Percentiles rank a stretch among this genome's conserved stretches.
Evolutionary conservation across 2,797 vertebrate species (phyloP).

Genomic region (Rhyacichthys aspro): DNA sequence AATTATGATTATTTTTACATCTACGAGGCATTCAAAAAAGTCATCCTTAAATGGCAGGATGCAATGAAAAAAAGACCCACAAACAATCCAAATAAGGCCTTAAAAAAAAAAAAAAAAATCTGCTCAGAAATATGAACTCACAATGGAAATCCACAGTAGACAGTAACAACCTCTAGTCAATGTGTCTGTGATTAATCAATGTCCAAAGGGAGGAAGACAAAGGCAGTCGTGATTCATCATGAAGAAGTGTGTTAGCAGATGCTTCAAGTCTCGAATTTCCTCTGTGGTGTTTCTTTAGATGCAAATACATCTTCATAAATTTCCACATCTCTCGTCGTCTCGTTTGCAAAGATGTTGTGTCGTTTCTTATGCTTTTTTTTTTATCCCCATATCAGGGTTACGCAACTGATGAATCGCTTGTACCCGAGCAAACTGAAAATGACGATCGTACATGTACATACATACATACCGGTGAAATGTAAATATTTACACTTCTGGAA

Average conservation of each 20-base stretch:
- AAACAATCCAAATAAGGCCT: conserved; percentile 30
- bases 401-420: conserved; percentile 13
- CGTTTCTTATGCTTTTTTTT: neutral
- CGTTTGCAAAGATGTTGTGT: neutral
- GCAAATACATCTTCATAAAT: conserved; percentile 28
- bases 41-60: conserved; percentile 6
- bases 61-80: conserved; percentile 45
- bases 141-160: conserved; percentile 1
- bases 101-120: conserved; percentile 45
- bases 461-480: neutral
- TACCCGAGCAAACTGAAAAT: neutral
- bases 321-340: conserved; percentile 14
- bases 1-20: no score
- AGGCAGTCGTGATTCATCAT: conserved; percentile 36
- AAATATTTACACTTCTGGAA: conserved; percentile 4
- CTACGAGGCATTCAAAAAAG: no score
- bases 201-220: conserved; percentile 23
- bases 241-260: conserved; percentile 29
- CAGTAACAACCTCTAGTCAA: conserved; percentile 1
- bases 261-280: conserved; percentile 26
- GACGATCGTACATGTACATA: neutral
- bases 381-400: conserved; percentile 1
- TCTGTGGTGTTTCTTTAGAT: conserved; percentile 18
- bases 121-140: conserved; percentile 10
- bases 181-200: conserved; percentile 40